phyloP scores from a whole-genome alignment of 2,113 vertebrate genomes.

The Pionites leucogaster region DNA sequence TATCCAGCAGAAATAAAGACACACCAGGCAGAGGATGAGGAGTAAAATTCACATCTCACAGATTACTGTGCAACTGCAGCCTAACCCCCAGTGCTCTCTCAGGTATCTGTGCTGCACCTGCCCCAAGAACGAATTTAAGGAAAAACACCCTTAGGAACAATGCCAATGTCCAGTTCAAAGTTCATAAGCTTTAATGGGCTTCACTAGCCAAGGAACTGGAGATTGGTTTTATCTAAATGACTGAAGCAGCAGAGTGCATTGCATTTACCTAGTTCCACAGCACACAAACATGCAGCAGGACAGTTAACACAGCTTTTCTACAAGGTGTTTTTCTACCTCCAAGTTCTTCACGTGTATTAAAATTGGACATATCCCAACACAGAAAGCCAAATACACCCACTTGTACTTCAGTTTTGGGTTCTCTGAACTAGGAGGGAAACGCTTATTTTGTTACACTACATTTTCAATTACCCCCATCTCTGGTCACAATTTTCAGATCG shows the following conservation, averaged over 20 bases:
- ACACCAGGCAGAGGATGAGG: neutral
- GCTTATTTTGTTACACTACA: neutral
- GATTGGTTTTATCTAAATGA: neutral
- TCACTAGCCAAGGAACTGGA: neutral
- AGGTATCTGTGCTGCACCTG: neutral
- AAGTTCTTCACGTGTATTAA: neutral
- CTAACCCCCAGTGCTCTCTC: neutral
- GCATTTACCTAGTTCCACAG: neutral
- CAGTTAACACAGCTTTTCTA: neutral
- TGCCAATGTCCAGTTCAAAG: neutral
- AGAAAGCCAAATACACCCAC: neutral
- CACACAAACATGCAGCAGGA: neutral
- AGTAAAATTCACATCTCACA: neutral
- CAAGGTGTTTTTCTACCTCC: neutral
- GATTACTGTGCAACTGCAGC: neutral
- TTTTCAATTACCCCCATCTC: neutral
- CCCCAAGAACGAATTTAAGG: neutral
- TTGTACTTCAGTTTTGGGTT: neutral
- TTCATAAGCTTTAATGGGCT: neutral
- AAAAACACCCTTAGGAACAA: neutral
- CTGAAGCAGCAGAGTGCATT: neutral
- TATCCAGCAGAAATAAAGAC: neutral
- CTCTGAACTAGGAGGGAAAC: neutral
- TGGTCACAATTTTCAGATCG: neutral
- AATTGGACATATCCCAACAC: neutral